Conservation (phyloP, 2,113 vertebrate genomes). For the Tiliqua scincoides region DNA sequence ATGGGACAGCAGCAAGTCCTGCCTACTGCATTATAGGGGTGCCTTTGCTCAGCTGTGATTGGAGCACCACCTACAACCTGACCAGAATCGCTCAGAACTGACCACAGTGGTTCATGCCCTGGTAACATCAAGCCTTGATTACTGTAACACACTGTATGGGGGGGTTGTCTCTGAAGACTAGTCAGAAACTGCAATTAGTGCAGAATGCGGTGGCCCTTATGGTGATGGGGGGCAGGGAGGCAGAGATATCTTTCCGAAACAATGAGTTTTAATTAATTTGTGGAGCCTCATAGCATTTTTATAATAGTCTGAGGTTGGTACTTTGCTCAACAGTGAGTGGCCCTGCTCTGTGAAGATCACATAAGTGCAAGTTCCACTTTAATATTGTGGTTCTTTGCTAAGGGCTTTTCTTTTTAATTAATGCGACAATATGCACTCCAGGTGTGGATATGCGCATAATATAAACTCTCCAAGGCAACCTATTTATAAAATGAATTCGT, state of each 20-base stretch:
- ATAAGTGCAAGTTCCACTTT: not conserved
- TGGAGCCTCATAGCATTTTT: slow-evolving; percentile 1
- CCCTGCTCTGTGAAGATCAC: not conserved
- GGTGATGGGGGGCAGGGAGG: not conserved
- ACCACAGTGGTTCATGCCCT: too few species aligned
- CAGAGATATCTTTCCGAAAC: not conserved
- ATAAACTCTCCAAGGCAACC: slow-evolving; percentile 23
- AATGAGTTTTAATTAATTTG: slow-evolving; percentile 27
- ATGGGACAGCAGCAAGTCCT: too few species aligned
- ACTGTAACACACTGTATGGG: too few species aligned
- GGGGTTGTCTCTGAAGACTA: too few species aligned
- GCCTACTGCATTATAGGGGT: not conserved
- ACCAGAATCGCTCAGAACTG: too few species aligned
- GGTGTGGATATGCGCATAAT: slow-evolving; percentile 19
- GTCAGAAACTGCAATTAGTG: too few species aligned
- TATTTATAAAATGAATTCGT: not conserved
- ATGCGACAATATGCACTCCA: slow-evolving; percentile 10
- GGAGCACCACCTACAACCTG: too few species aligned
- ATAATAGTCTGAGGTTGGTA: slow-evolving; percentile 4
- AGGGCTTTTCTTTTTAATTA: slow-evolving; percentile 32
- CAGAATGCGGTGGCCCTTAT: too few species aligned
- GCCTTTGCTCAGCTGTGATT: not conserved
- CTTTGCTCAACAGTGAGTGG: not conserved
- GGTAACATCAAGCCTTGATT: too few species aligned
- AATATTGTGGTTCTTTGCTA: slow-evolving; percentile 18